Evolutionary conservation across 2,888 invertebrate genomes (phyloP).

Genomic region (Cyrtodaria siliqua): DNA sequence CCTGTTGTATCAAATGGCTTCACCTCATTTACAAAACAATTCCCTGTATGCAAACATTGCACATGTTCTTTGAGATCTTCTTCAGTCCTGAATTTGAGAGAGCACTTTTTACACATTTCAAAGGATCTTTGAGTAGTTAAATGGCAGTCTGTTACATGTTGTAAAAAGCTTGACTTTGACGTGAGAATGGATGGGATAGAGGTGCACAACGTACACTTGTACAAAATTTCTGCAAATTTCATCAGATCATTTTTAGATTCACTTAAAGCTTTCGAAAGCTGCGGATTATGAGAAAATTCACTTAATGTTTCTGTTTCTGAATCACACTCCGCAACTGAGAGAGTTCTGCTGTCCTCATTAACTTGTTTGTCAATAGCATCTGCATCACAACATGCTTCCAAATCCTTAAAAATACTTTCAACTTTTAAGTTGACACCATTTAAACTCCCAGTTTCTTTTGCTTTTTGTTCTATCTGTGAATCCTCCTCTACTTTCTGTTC

Average conservation of each 20-base stretch:
- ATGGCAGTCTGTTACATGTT: constrained; percentile 74
- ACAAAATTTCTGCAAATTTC: constrained; percentile 78
- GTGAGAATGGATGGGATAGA: constrained; percentile 76
- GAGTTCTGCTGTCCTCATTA: no score
- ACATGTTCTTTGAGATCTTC: constrained; percentile 72
- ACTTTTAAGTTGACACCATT: no score
- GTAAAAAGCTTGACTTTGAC: constrained; percentile 72
- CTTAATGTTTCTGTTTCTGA: background rate
- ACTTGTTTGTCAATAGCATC: no score
- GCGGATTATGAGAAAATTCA: constrained; percentile 8
- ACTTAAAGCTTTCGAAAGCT: constrained; percentile 1
- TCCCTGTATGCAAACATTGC: constrained; percentile 55
- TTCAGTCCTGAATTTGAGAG: constrained; percentile 71
- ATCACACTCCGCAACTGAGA: background rate
- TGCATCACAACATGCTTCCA: no score
- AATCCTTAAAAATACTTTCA: no score
- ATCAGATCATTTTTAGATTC: constrained; percentile 50
- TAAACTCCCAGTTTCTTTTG: no score
- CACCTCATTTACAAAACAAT: constrained; percentile 20
- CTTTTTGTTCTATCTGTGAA: no score
- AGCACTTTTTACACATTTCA: constrained; percentile 67
- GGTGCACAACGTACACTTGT: constrained; percentile 79
- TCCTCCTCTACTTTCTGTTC: no score
- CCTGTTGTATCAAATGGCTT: constrained; percentile 54
- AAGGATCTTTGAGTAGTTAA: constrained; percentile 50